phyloP scores from a whole-genome alignment of 2,888 invertebrate genomes.

The Standfussiana lucernea region DNA sequence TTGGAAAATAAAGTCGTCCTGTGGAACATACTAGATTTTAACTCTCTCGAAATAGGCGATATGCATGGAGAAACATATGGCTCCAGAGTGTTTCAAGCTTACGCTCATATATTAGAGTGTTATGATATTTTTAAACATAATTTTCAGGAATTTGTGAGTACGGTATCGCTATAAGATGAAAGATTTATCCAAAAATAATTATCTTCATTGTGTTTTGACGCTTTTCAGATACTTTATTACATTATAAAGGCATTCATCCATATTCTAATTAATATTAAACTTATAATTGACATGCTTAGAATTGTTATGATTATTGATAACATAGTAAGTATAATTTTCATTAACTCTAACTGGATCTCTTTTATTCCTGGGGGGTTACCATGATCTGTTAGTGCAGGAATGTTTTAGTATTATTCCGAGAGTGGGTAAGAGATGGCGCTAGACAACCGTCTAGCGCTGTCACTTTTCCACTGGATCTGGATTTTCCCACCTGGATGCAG shows the following conservation, averaged over 20 bases:
- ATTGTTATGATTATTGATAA: not conserved
- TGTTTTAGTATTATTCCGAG: too few relatives aligned
- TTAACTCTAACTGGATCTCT: too few relatives aligned
- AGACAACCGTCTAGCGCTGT: too few relatives aligned
- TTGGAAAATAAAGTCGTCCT: slow-evolving; percentile 20
- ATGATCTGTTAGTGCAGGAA: too few relatives aligned
- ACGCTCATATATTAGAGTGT: slow-evolving; percentile 35
- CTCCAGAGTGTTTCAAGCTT: slow-evolving; percentile 21
- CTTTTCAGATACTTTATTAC: slow-evolving; percentile 7
- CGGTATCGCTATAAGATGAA: not conserved
- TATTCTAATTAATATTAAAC: slow-evolving; percentile 17
- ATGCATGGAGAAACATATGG: not conserved
- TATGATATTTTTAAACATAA: slow-evolving; percentile 24
- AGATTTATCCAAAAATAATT: not conserved
- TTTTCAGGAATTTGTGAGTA: slow-evolving; percentile 30
- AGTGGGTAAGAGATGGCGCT: too few relatives aligned
- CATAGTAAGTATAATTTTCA: not conserved
- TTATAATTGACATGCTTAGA: slow-evolving; percentile 3
- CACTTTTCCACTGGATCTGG: too few relatives aligned
- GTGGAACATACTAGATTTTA: not conserved
- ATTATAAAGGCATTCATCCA: slow-evolving; percentile 10
- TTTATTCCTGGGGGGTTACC: too few relatives aligned
- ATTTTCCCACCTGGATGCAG: too few relatives aligned
- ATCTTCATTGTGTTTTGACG: not conserved
- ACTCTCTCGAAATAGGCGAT: not conserved